Evolutionary conservation across 2,888 invertebrate species (phyloP).

Genomic region (Dugesia japonica): DNA sequence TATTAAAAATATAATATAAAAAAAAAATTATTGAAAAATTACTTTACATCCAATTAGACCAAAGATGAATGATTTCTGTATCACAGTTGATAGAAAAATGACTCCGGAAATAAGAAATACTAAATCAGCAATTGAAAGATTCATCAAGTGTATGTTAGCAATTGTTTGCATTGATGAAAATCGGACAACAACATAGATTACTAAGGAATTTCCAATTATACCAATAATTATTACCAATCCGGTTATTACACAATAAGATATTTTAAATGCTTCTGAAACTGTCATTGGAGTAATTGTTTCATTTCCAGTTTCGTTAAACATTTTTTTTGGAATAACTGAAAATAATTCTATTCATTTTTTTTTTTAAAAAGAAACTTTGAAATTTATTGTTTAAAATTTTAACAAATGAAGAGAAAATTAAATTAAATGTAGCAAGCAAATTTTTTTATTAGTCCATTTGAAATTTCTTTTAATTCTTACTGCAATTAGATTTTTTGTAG

Average conservation of each 20-base stretch:
- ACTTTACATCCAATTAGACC: background rate
- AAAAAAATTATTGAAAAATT: too few relatives aligned
- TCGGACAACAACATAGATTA: background rate
- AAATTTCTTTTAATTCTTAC: too few relatives aligned
- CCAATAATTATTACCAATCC: background rate
- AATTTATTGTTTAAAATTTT: too few relatives aligned
- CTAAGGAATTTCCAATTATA: background rate
- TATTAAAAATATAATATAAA: too few relatives aligned
- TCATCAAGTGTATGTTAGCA: background rate
- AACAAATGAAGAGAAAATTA: too few relatives aligned
- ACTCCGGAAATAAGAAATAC: background rate
- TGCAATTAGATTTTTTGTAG: too few relatives aligned
- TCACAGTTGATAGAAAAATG: background rate
- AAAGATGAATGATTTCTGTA: background rate
- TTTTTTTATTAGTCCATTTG: too few relatives aligned
- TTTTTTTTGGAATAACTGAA: too few relatives aligned
- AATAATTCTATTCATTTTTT: too few relatives aligned
- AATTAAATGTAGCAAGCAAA: too few relatives aligned
- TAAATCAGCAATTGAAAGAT: constrained; percentile 4
- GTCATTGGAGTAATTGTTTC: background rate
- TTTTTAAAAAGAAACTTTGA: too few relatives aligned
- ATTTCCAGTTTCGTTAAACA: background rate
- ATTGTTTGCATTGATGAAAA: constrained; percentile 13
- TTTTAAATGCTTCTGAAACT: background rate
- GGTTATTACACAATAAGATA: background rate